These are phyloP conservation scores for Desoria tigrina DNA, from an alignment of 2,888 invertebrate species.

Conservation along the genomic window DNA sequence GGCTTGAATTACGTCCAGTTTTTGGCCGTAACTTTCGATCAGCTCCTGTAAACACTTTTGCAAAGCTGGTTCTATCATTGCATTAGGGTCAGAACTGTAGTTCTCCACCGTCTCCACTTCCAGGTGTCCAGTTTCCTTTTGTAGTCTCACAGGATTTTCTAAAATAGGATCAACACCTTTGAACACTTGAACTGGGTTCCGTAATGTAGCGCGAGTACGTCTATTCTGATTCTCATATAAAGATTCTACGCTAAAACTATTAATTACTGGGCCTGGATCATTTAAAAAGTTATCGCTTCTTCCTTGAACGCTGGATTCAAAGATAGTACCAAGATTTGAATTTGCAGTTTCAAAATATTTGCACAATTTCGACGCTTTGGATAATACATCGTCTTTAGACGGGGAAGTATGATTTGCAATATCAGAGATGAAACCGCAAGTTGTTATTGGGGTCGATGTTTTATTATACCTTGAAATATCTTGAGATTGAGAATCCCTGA, in stretches of 20 bases:
- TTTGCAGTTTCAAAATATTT: conserved; percentile 3
- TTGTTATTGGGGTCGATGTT: neutral
- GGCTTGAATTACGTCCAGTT: conserved; percentile 8
- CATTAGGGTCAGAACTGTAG: conserved; percentile 23
- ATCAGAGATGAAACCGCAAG: neutral
- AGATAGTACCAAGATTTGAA: neutral
- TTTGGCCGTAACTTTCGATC: conserved; percentile 38
- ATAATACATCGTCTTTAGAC: neutral
- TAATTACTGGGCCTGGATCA: too few relatives aligned
- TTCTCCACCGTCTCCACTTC: neutral
- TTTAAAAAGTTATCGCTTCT: too few relatives aligned
- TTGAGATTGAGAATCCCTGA: too few relatives aligned
- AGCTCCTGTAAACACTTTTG: conserved; percentile 45
- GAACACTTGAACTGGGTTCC: too few relatives aligned
- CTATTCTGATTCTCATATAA: too few relatives aligned
- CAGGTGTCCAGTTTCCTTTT: conserved; percentile 23
- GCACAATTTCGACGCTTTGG: neutral
- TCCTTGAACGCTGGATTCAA: too few relatives aligned
- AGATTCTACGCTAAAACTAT: too few relatives aligned
- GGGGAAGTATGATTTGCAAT: neutral
- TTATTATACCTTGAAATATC: neutral
- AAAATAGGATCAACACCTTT: conserved; percentile 12
- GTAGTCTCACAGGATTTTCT: conserved; percentile 35
- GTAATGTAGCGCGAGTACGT: too few relatives aligned
- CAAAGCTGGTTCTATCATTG: conserved; percentile 16